A percentile compares a stretch with the other conserved stretches of the same genome.
These are phyloP conservation scores for Amphipyra berbera DNA, from an alignment of 2,888 invertebrate genomes.

Conservation along the genomic window DNA sequence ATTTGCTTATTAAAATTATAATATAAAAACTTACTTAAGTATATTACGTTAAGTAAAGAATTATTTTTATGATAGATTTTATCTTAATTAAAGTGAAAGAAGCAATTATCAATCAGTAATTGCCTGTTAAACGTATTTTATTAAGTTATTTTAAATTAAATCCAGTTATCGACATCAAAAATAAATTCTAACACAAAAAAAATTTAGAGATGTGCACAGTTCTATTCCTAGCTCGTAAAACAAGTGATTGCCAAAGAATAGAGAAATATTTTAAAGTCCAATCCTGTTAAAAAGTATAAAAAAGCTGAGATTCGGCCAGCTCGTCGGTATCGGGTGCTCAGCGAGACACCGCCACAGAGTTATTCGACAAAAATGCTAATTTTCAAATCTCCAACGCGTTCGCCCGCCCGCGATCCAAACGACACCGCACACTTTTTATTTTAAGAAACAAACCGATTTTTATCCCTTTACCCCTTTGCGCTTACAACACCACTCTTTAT, in stretches of 20 bases:
- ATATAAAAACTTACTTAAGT: too few relatives aligned
- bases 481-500: slow-evolving; percentile 33
- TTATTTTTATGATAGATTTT: too few relatives aligned
- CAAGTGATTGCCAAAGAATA: slow-evolving; percentile 67
- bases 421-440: slow-evolving; percentile 80
- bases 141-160: too few relatives aligned
- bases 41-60: too few relatives aligned
- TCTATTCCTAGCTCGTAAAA: slow-evolving; percentile 56
- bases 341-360: slow-evolving; percentile 87
- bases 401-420: slow-evolving; percentile 82
- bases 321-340: slow-evolving; percentile 84
- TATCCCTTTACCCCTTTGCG: slow-evolving; percentile 56
- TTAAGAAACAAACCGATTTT: slow-evolving; percentile 70
- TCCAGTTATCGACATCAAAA: not conserved
- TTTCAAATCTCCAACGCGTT: slow-evolving; percentile 87
- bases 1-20: too few relatives aligned
- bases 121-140: too few relatives aligned
- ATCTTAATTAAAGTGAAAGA: too few relatives aligned
- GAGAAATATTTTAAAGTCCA: slow-evolving; percentile 83
- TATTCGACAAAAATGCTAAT: slow-evolving; percentile 90
- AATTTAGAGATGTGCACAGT: slow-evolving; percentile 10
- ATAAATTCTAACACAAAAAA: not conserved
- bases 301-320: slow-evolving; percentile 78
- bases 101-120: too few relatives aligned
- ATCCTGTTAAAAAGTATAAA: slow-evolving; percentile 79